Percentiles rank a stretch among this genome's conserved stretches.
phyloP scores from a whole-genome alignment of 1,140 invertebrate species.

The Archivesica marissinica region DNA sequence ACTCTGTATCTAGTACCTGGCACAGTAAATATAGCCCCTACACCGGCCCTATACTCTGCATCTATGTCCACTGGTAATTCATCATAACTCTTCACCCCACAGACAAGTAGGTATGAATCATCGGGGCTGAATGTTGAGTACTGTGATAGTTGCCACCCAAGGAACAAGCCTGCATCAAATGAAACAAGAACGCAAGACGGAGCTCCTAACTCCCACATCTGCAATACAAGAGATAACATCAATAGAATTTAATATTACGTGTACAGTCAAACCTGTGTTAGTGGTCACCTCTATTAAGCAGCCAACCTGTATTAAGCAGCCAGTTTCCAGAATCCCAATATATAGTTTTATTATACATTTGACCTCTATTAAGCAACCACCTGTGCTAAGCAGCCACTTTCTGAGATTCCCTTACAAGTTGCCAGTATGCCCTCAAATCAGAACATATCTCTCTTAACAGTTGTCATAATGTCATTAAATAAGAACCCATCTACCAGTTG shows the following conservation, averaged over 20 bases:
- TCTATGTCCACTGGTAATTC: slow-evolving; percentile 10
- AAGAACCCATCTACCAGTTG: too few species aligned
- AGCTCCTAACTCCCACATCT: slow-evolving; percentile 91
- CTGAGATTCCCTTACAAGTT: too few species aligned
- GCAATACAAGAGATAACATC: slow-evolving; percentile 59
- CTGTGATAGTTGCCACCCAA: slow-evolving; percentile 94
- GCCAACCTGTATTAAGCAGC: too few species aligned
- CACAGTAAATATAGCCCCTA: slow-evolving; percentile 62
- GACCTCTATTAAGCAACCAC: too few species aligned
- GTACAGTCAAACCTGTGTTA: not conserved
- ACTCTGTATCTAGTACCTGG: slow-evolving; percentile 60
- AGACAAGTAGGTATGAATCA: slow-evolving; percentile 90
- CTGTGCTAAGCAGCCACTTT: too few species aligned
- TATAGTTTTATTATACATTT: too few species aligned
- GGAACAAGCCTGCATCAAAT: slow-evolving; percentile 91
- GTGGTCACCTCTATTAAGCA: too few species aligned
- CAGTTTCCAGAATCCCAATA: too few species aligned
- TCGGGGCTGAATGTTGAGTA: slow-evolving; percentile 93
- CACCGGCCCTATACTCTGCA: slow-evolving; percentile 19
- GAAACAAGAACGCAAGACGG: slow-evolving; percentile 89
- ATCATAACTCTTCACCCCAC: slow-evolving; percentile 61
- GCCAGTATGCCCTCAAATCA: too few species aligned
- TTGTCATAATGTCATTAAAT: too few species aligned
- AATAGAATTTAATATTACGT: not conserved
- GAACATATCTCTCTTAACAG: too few species aligned